phyloP scores from a whole-genome alignment of 2,797 vertebrate genomes.

The Aeoliscus strigatus region DNA sequence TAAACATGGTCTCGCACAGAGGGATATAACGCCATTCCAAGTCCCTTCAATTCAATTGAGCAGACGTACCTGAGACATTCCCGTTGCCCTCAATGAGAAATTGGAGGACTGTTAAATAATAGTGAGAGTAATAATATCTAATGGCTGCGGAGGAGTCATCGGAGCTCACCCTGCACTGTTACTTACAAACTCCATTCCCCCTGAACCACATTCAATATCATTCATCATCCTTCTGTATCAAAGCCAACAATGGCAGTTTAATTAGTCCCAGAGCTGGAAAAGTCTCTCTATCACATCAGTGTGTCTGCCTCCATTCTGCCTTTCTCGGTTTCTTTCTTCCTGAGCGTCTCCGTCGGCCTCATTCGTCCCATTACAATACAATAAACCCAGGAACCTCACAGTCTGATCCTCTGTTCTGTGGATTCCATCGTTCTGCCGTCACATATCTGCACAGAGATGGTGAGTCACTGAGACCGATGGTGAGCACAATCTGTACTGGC shows the following conservation, averaged over 20 bases:
- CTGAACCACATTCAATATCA: constrained; percentile 36
- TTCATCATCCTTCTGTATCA: constrained; percentile 29
- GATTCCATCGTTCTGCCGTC: constrained; percentile 48
- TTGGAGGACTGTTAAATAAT: constrained; percentile 6
- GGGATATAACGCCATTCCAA: not conserved
- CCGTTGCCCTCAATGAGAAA: not conserved
- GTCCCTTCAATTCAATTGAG: not conserved
- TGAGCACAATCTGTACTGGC: constrained; percentile 24
- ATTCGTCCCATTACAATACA: constrained; percentile 44
- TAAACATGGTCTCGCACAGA: not conserved
- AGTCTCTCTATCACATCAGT: constrained; percentile 21
- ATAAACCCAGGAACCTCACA: constrained; percentile 41
- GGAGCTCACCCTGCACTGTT: constrained; percentile 11
- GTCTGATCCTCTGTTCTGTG: constrained; percentile 40
- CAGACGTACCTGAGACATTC: not conserved
- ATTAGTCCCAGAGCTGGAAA: constrained; percentile 53
- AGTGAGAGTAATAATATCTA: constrained; percentile 12
- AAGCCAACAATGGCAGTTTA: constrained; percentile 52
- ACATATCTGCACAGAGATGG: constrained; percentile 23
- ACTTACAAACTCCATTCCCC: constrained; percentile 21
- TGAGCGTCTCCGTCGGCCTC: constrained; percentile 30
- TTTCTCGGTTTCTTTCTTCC: constrained; percentile 23
- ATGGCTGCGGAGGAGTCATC: constrained; percentile 10
- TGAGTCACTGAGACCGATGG: constrained; percentile 17
- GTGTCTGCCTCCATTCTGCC: constrained; percentile 21